Conservation (phyloP, 2,113 vertebrate genomes). For the Crypturellus undulatus region DNA sequence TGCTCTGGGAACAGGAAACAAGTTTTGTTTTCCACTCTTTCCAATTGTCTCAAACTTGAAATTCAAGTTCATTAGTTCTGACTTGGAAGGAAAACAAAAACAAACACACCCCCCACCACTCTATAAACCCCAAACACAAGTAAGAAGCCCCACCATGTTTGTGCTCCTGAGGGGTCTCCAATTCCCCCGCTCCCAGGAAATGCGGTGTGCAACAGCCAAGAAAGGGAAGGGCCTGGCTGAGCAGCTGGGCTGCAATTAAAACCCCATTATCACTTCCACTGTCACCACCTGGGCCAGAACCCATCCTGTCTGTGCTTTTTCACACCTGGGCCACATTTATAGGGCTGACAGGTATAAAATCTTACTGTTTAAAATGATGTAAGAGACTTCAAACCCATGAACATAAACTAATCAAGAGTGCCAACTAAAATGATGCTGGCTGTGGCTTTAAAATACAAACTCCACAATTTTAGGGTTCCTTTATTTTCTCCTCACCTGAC, state of each 20-base stretch:
- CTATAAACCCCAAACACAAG: neutral
- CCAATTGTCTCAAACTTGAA: neutral
- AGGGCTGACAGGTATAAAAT: neutral
- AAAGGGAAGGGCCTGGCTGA: neutral
- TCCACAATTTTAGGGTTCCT: neutral
- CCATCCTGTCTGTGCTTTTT: neutral
- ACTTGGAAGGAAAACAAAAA: neutral
- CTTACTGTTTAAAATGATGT: neutral
- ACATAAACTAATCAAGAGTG: neutral
- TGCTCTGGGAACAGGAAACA: neutral
- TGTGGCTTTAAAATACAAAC: neutral
- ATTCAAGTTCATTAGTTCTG: neutral
- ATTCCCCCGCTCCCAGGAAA: neutral
- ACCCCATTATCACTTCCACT: neutral
- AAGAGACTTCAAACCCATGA: neutral
- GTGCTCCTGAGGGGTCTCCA: neutral
- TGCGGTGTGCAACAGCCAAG: neutral
- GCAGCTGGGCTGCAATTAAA: neutral
- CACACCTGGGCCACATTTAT: neutral
- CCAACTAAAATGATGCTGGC: fast-evolving
- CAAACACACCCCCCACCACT: neutral
- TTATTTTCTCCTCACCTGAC: neutral
- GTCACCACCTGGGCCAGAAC: neutral
- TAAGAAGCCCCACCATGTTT: neutral
- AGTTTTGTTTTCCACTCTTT: neutral